phyloP scores from a whole-genome alignment of 2,797 vertebrate species.

The Falco biarmicus region DNA sequence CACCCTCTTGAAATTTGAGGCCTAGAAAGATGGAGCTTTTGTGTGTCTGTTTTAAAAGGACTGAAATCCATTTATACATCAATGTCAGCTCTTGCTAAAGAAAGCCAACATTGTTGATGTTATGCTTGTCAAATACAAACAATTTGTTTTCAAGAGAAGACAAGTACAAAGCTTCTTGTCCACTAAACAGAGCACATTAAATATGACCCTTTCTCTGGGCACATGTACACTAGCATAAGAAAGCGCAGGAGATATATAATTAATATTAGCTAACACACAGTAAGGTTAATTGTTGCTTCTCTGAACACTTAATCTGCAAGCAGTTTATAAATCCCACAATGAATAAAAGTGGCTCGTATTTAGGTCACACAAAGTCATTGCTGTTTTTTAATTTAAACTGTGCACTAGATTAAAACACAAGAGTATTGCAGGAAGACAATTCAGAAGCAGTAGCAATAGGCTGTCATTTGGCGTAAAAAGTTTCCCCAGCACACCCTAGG shows the following conservation, averaged over 20 bases:
- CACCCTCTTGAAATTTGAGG: slow-evolving; percentile 46
- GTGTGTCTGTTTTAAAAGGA: slow-evolving; percentile 59
- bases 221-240: slow-evolving; percentile 18
- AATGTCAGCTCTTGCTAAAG: slow-evolving; percentile 51
- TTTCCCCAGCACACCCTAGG: slow-evolving; percentile 77
- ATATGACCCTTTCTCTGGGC: slow-evolving; percentile 37
- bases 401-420: slow-evolving; percentile 77
- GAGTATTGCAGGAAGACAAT: slow-evolving; percentile 73
- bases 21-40: slow-evolving; percentile 56
- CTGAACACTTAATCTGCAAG: slow-evolving; percentile 76
- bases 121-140: slow-evolving; percentile 70
- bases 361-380: slow-evolving; percentile 83
- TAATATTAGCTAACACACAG: slow-evolving; percentile 74
- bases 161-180: slow-evolving; percentile 57
- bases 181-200: slow-evolving; percentile 64
- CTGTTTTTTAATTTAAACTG: slow-evolving; percentile 77
- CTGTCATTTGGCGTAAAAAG: slow-evolving; percentile 77
- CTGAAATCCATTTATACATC: slow-evolving; percentile 63
- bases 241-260: slow-evolving; percentile 65
- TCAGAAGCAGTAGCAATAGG: slow-evolving; percentile 70
- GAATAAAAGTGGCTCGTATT: slow-evolving; percentile 74
- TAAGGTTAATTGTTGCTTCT: slow-evolving; percentile 78
- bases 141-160: slow-evolving; percentile 70
- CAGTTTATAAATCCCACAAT: slow-evolving; percentile 76
- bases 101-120: slow-evolving; percentile 54